phyloP scores from a whole-genome alignment of 1,140 invertebrate species.

The Meloidogyne hapla region DNA sequence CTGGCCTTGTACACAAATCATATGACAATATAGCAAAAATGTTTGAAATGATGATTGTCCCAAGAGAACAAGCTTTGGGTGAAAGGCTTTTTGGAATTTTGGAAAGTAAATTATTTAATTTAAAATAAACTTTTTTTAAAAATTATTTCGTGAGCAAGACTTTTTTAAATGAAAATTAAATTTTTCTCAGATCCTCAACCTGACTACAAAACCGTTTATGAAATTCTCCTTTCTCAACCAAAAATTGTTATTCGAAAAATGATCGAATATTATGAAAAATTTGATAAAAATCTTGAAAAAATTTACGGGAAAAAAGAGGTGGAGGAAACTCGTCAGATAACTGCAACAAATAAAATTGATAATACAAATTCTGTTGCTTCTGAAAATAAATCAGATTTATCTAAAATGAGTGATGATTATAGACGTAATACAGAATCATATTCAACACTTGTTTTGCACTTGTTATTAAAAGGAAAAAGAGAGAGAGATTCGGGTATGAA shows the following conservation, averaged over 20 bases:
- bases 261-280: background rate
- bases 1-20: background rate
- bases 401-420: background rate
- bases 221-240: background rate
- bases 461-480: background rate
- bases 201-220: background rate
- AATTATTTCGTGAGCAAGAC: too few species aligned
- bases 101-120: background rate
- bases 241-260: background rate
- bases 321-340: background rate
- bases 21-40: slow-evolving; percentile 3
- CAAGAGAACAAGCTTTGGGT: background rate
- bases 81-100: background rate
- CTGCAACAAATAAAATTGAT: background rate
- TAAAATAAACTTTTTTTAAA: too few species aligned
- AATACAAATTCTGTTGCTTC: background rate
- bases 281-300: background rate
- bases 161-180: too few species aligned
- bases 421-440: background rate
- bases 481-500: background rate
- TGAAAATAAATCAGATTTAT: background rate
- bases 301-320: background rate
- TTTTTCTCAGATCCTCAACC: background rate
- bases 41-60: slow-evolving; percentile 1
- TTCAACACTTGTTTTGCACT: background rate